A percentile compares a stretch with the other conserved stretches of the same genome.
phyloP scores from a whole-genome alignment of 2,888 invertebrate species.

The Maniola hyperantus region DNA sequence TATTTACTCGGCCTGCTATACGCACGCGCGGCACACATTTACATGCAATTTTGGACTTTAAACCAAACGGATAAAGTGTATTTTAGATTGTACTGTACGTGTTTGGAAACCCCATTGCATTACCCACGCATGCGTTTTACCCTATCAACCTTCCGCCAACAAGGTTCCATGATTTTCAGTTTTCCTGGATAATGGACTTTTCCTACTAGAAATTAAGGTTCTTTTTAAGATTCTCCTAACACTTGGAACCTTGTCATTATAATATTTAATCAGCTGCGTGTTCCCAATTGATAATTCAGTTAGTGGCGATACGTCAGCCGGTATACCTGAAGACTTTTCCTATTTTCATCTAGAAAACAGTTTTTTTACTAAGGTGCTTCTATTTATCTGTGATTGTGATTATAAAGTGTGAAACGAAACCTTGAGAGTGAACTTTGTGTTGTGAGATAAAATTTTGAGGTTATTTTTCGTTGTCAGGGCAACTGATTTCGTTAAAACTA shows the following conservation, averaged over 20 bases:
- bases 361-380: constrained; percentile 31
- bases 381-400: constrained; percentile 38
- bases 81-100: constrained; percentile 39
- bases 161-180: constrained; percentile 38
- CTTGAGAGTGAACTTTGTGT: background rate
- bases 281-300: constrained; percentile 78
- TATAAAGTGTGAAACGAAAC: constrained; percentile 20
- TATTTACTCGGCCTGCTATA: constrained; percentile 47
- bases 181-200: constrained; percentile 48
- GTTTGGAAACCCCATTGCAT: constrained; percentile 54
- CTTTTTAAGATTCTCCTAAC: constrained; percentile 47
- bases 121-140: constrained; percentile 69
- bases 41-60: constrained; percentile 43
- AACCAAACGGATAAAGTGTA: constrained; percentile 45
- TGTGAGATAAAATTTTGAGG: constrained; percentile 45
- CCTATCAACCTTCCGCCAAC: constrained; percentile 56
- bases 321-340: constrained; percentile 55
- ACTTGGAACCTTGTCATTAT: constrained; percentile 60
- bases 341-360: constrained; percentile 30
- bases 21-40: constrained; percentile 55
- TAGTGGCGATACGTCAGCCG: constrained; percentile 61
- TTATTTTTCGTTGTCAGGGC: constrained; percentile 50
- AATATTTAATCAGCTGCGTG: constrained; percentile 77
- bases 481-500: constrained; percentile 42
- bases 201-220: constrained; percentile 56